Evolutionary conservation across 2,888 invertebrate species (phyloP), one percentile per base, ranked within the genome.

Genomic region (Smittia sp.): DNA sequence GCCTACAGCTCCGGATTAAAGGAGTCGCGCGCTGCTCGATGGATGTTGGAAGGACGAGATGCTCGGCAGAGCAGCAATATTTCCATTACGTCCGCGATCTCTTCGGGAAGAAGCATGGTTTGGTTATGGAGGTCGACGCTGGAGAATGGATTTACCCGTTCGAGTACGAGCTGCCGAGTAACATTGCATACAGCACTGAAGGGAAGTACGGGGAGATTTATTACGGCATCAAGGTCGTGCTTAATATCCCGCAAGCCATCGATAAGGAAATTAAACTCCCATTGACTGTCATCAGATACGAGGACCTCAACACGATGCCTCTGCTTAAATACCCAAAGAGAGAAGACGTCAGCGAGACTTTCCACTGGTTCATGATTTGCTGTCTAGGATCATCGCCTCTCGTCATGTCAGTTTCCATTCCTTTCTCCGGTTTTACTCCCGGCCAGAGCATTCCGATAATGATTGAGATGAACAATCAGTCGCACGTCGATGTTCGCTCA

Each of bases 261-360:
- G 63, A 63, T n/a, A 63, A 63, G 20, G 63, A 63, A 13, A 63
- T 63, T 63, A n/a, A 25, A 27, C n/a, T 63, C 9, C 63, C 63
- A 7, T 27, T 63, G n/a, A 63, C 63, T 20, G 15, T 63, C 25
- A 63, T 63, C 63, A 24, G 63, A 27, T 63, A 63, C 24, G 63
- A 63, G 15, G 63, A 63, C 24, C 27, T 63, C 2, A 63, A 63
- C 24, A 25, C 25, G 25, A 27, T 63, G n/a, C 63, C 63, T 24
- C 13, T 63, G 25, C 27, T 63, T 11, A 63, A 63, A 63, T 63
- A 63, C 27, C 63, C 63, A 9, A 63, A 27, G n/a, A 22, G 63
- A 9, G 63, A 63, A 24, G 63, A 63, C 22, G n/a, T 13, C 1
- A 63, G 11, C 4, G 27, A 63, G 27, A 63, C 63, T n/a, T 63